Evolutionary conservation across 2,113 vertebrate species (phyloP), one percentile per base, ranked within the genome.

Genomic region (Odontophorus gujanensis): DNA sequence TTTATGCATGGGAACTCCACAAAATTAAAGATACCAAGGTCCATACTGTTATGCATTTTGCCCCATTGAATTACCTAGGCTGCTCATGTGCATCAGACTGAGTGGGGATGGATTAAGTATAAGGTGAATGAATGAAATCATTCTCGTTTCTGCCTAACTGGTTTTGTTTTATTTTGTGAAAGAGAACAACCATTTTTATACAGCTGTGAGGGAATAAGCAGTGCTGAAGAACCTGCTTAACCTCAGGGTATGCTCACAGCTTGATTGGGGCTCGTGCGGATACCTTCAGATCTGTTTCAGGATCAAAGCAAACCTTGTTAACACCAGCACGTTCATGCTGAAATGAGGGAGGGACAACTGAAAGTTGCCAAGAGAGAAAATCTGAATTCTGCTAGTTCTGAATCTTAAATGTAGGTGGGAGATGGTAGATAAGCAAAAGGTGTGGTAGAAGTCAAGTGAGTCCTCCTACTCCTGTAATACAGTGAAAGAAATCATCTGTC

Each of bases 381-480:
- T 36, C 24, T 79, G 69, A 92, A 74, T 95, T 87, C 77, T 93
- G 80, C 53, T 73, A 79, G 63, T 84, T 90, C 77, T 71, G 65
- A 90, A 38, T 73, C 40, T 71, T 61, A 66, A 66, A 90, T 58
- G 93, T 97, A 79, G 92, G 90, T 92, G 96, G 90, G 91, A 96
- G 87, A 87, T 86, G 28, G 42, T 77, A 96, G 95, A 94, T 95
- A 97, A 94, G 72, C 57, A 62, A 48, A n/a, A 76, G 93, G 85
- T 0, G 80, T 92, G 88, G 85, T 76, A 80, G 85, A 91, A 90
- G 91, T 95, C 59, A 57, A 87, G 36, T 63, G 25, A 85, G 48
- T 93, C 72, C 87, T 93, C 87, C 87, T 91, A 87, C 87, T 94
- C 84, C 71, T 0, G 1, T 43, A 92, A 71, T 9, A 32, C 47